Base-by-base conservation (phyloP, 1,140 invertebrate species). In the Pseudomyrmex sp. region DNA sequence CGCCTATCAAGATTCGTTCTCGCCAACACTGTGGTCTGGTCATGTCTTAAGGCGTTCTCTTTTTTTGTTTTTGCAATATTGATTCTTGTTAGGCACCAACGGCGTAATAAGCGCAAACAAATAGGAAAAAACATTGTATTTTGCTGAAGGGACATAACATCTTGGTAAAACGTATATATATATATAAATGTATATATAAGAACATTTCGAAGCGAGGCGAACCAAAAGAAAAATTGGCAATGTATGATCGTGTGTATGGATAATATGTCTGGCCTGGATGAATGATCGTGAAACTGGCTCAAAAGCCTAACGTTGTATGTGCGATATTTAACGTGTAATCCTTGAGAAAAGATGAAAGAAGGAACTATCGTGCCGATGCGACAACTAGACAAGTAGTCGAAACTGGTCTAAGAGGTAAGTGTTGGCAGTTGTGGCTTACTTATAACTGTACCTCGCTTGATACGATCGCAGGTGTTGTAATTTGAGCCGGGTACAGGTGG, bases 391-490 rank as follows among this genome's bases (percentile, higher is more conserved):
- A 68, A 90, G 84, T 84, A 85, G 84, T 85, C 79, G 87, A 91
- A 90, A 87, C 85, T 92, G 82, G 88, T 92, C 90, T 91, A 90
- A 77, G 89, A 88, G 86, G 92, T 77, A 91, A 93, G 89, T 91
- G 90, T 93, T 92, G 89, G 89, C 86, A 92, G 87, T 92, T 92
- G 85, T 92, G 93, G 96, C 97, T 97, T 96, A 97, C 97, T 97
- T 96, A 97, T 97, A 87, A 97, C 96, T 95, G 96, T 97, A 96
- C 97, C 97, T 96, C 97, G 96, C 95, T 98, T 98, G 95, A 98
- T 98, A 90, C 97, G 96, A 95, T 98, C 98, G 94, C 98, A 98
- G 44, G 98, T 98, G 93, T 98, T 98, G 94, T 98, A 98, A 94
- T 98, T 98, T 18, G 97, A 98, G 77, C 98, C 98, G 56, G 98